Base-by-base conservation (phyloP, 2,888 invertebrate species). In the Callyntrura guangdongensis region DNA sequence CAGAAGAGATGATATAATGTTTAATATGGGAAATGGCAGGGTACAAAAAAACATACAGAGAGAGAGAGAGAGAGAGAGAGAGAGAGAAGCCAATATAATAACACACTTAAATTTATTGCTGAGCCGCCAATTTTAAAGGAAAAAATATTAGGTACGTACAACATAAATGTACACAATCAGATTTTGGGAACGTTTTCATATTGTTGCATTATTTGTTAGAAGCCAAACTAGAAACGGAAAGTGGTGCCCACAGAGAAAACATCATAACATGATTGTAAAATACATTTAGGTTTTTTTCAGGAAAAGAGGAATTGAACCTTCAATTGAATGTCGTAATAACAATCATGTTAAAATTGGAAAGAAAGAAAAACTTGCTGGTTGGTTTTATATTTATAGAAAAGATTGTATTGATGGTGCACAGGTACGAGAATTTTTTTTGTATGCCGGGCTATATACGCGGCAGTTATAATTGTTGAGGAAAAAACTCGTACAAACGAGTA, bases 61-160 rank as follows among this genome's bases (percentile, higher is more conserved):
- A 2, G 6, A 6, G 3, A 36, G 4, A 0, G 0, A 4, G 20
- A 61, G 61, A 67, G 64, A 67, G 6, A 6, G 3, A 36, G 4
- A 0, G 0, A 4, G 20, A 61, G 61, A 67, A 25, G 27, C 67
- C 67, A 6, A 20, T 9, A 45, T 45, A 45, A n/a, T 72, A 17
- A 17, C 72, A 17, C 72, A 11, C 36, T 69, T 69, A 72, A 72
- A 72, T 72, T 72, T 72, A 72, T 72, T 72, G 45, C 47, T 72
- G 6, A 72, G 45, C 72, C 17, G 45, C 45, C 36, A 72, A 45
- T 72, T 72, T 72, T 45, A 72, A 72, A 72, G 9, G 9, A 72
- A 72, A 4, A 36, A 14, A 72, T 72, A 72, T 45, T 36, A n/a
- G 3, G 14, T 25, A 17, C 22, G 64, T 67, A 67, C 17, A 72